phyloP scores from a whole-genome alignment of 2,888 invertebrate species.

The Suillia variegata region DNA sequence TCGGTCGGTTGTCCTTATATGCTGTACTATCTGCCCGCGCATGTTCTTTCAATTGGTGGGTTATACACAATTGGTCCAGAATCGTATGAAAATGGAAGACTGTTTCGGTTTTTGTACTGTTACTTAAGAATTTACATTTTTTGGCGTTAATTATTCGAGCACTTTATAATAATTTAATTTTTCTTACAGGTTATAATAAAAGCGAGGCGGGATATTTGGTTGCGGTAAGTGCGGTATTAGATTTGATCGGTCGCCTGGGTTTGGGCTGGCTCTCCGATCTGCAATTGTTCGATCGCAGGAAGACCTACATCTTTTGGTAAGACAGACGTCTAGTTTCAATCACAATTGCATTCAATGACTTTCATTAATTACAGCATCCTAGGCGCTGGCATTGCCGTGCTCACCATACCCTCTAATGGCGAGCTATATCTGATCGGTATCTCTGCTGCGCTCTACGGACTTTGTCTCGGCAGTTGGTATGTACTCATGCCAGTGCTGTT shows the following conservation, averaged over 20 bases:
- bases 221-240: constrained; percentile 75
- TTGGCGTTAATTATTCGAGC: too few species aligned
- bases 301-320: constrained; percentile 74
- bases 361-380: constrained; percentile 69
- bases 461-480: constrained; percentile 79
- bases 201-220: constrained; percentile 70
- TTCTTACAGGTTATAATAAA: constrained; percentile 55
- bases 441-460: constrained; percentile 71
- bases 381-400: constrained; percentile 71
- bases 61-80: neutral
- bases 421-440: constrained; percentile 71
- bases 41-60: constrained; percentile 69
- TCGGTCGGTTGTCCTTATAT: constrained; percentile 79
- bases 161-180: too few species aligned
- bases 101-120: too few species aligned
- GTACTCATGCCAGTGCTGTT: constrained; percentile 75
- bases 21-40: constrained; percentile 76
- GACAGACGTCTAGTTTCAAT: too few species aligned
- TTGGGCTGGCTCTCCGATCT: constrained; percentile 77
- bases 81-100: too few species aligned
- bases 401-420: constrained; percentile 69
- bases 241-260: constrained; percentile 73
- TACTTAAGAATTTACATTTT: too few species aligned
- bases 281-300: constrained; percentile 72
- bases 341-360: neutral